Evolutionary conservation across 2,888 invertebrate species (phyloP).

Genomic region (Sinohyriopsis cumingii): DNA sequence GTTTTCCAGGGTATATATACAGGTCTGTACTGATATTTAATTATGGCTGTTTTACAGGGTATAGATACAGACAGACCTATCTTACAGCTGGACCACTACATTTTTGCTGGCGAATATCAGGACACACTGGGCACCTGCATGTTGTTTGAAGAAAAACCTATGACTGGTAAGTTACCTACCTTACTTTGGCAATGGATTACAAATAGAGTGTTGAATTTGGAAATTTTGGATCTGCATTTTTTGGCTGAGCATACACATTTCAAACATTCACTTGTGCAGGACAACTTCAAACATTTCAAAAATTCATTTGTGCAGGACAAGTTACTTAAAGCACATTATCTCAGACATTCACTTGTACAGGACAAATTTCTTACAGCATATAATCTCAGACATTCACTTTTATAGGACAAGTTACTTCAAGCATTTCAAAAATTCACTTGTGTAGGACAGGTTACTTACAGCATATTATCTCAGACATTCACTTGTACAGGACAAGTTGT

Average conservation of each 20-base stretch:
- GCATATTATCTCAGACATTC: not conserved
- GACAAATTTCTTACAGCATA: too few relatives aligned
- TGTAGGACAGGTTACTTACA: not conserved
- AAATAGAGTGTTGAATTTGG: too few relatives aligned
- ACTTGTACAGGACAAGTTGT: not conserved
- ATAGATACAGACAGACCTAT: constrained; percentile 60
- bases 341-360: too few relatives aligned
- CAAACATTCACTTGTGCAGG: not conserved
- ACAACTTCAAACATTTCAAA: too few relatives aligned
- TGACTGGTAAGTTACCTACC: too few relatives aligned
- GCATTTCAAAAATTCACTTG: not conserved
- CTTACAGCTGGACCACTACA: constrained; percentile 58
- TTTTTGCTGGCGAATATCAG: constrained; percentile 61
- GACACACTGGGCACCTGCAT: constrained; percentile 60
- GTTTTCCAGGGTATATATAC: too few relatives aligned
- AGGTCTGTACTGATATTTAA: too few relatives aligned
- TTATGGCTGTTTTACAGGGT: constrained; percentile 43
- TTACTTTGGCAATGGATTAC: too few relatives aligned
- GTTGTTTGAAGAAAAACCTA: constrained; percentile 46
- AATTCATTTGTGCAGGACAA: too few relatives aligned
- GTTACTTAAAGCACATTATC: not conserved
- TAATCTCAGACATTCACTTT: too few relatives aligned
- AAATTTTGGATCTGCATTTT: too few relatives aligned
- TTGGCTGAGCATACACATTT: too few relatives aligned
- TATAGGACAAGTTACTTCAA: not conserved